Evolutionary conservation across 2,888 invertebrate species (phyloP), one percentile per base, ranked within the genome.

Genomic region (Alitta virens): DNA sequence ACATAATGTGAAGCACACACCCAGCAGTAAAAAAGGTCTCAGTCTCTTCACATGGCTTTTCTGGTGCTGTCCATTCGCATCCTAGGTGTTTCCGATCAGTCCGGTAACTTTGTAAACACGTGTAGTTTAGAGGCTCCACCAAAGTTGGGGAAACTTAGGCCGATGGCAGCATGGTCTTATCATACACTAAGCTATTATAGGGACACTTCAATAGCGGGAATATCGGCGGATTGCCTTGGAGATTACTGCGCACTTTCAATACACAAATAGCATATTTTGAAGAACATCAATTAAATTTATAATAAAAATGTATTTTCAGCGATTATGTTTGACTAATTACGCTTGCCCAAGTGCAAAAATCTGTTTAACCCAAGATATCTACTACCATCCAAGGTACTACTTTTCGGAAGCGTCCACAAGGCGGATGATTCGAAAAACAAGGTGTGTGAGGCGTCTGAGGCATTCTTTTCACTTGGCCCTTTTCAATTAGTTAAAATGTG

Each of bases 121-220:
- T 74, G 74, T 73, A 69, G 69, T 70, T 63, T 64, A 63, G 67
- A 66, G 65, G 67, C 66, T 64, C 63, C 68, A 72, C 51, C 70
- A 70, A 66, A 66, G 72, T 67, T 72, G 68, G 68, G 72, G 73
- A 74, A 73, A 74, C 70, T 76, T 76, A 75, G 72, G 73, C 71
- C 71, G 71, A 72, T 72, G 75, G 76, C 77, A 77, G 77, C 78
- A 79, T 79, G 79, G 78, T 75, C 78, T 77, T 77, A 78, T 76
- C 76, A 76, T 75, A 75, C 73, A 78, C 74, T 74, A 71, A 72
- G 73, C 74, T 78, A 77, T 77, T 78, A 76, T 78, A 72, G 74
- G 72, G 74, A 75, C 76, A 76, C 75, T 76, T 77, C 78, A 76
- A 73, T 78, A 77, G 79, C 79, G 78, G 78, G 78, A 78, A 78